These are phyloP conservation scores for Cryptotis parvus DNA, from an alignment of 2,113 vertebrate genomes.

Conservation along the genomic window DNA sequence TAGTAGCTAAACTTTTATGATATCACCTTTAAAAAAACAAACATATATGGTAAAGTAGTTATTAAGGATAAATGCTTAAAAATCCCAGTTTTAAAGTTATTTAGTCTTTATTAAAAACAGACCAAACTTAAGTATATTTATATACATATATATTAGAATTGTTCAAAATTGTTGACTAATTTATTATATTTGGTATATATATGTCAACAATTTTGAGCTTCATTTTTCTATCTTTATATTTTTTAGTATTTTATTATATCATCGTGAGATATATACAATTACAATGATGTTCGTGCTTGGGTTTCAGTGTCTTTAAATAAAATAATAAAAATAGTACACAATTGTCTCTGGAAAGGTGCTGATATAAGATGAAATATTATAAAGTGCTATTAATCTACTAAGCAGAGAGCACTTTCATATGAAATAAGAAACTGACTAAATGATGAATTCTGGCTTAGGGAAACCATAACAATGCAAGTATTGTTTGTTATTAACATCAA, in stretches of 20 bases:
- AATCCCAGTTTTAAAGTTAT: no score
- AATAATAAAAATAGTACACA: slow-evolving; percentile 12
- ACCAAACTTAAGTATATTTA: no score
- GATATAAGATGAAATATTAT: background rate
- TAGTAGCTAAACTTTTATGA: background rate
- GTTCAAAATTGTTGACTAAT: no score
- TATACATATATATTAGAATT: no score
- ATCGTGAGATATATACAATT: no score
- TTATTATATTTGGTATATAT: no score
- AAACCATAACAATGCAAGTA: background rate
- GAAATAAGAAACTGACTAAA: slow-evolving; percentile 31
- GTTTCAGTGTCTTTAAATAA: slow-evolving; percentile 30
- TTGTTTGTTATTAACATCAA: background rate
- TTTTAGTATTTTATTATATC: background rate
- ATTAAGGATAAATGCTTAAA: no score
- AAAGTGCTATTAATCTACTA: background rate
- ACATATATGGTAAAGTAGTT: background rate
- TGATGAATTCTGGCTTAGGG: background rate
- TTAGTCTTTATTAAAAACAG: background rate
- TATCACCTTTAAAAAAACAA: slow-evolving; percentile 33
- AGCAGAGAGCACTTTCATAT: background rate
- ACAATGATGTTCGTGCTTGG: no score
- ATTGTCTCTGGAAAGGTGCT: slow-evolving; percentile 7
- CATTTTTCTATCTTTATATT: no score
- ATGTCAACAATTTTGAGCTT: background rate